Percentiles rank a stretch among this genome's conserved stretches.
phyloP scores from a whole-genome alignment of 2,113 vertebrate genomes.

The Morphnarchus princeps region DNA sequence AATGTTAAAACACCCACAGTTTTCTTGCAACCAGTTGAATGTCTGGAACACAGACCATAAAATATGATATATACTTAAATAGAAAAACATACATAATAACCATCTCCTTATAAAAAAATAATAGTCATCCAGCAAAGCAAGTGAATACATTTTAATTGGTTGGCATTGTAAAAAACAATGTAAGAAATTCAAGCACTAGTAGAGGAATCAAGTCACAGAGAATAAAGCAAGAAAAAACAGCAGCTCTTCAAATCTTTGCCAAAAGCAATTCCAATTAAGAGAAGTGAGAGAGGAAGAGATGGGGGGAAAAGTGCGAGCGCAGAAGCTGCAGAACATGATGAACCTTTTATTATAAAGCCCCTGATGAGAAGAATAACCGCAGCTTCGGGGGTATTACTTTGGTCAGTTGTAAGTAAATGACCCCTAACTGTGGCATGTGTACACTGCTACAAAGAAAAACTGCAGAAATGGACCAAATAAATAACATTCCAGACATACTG shows the following conservation, averaged over 20 bases:
- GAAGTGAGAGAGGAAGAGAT: not conserved
- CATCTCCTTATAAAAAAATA: not conserved
- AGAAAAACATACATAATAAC: not conserved
- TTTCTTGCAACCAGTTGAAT: slow-evolving; percentile 31
- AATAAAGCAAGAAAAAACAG: slow-evolving; percentile 3
- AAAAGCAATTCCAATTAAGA: not conserved
- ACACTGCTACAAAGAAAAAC: slow-evolving; percentile 56
- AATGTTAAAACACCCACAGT: slow-evolving; percentile 38
- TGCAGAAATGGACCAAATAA: slow-evolving; percentile 68
- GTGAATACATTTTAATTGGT: not conserved
- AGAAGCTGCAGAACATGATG: not conserved
- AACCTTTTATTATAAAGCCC: not conserved
- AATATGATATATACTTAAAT: not conserved
- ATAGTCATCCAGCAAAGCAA: not conserved
- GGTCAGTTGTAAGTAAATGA: slow-evolving; percentile 41
- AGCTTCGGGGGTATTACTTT: not conserved
- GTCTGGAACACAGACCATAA: slow-evolving; percentile 4
- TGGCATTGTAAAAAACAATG: not conserved
- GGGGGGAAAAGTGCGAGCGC: not conserved
- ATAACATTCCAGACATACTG: slow-evolving; percentile 77
- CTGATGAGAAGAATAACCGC: not conserved
- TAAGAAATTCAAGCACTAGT: not conserved
- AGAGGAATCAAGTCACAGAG: not conserved
- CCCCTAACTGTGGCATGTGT: slow-evolving; percentile 16
- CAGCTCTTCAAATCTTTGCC: not conserved